phyloP scores from a whole-genome alignment of 2,888 invertebrate species.

The Eudiplozoon nipponicum region DNA sequence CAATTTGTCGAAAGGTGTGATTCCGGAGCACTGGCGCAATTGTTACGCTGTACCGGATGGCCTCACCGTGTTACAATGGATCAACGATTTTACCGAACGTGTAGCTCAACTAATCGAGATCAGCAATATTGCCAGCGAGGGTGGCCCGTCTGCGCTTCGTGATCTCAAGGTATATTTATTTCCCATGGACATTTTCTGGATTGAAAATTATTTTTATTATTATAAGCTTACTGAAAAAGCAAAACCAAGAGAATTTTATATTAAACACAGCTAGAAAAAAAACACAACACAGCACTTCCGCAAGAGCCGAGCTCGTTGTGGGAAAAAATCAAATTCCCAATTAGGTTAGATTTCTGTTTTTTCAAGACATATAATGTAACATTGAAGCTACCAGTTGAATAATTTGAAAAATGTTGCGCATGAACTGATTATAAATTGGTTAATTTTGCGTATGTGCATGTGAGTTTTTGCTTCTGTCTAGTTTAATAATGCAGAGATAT shows the following conservation, averaged over 20 bases:
- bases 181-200: neutral
- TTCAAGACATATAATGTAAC: too few relatives aligned
- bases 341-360: too few relatives aligned
- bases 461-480: too few relatives aligned
- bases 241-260: neutral
- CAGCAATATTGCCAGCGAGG: conserved; percentile 46
- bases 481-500: too few relatives aligned
- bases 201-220: neutral
- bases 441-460: too few relatives aligned
- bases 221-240: neutral
- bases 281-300: too few relatives aligned
- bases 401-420: too few relatives aligned
- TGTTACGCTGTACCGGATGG: conserved; percentile 62
- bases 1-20: conserved; percentile 66
- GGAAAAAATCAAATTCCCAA: too few relatives aligned
- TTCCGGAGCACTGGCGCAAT: conserved; percentile 66
- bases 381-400: too few relatives aligned
- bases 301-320: too few relatives aligned
- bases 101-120: conserved; percentile 60
- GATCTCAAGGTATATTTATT: conserved; percentile 4
- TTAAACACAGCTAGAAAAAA: too few relatives aligned
- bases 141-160: conserved; percentile 49
- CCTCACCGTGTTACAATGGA: conserved; percentile 74
- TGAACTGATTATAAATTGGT: too few relatives aligned
- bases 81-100: conserved; percentile 73